Base-by-base conservation (phyloP, 1,140 invertebrate genomes). In the Heterodera carotae region DNA sequence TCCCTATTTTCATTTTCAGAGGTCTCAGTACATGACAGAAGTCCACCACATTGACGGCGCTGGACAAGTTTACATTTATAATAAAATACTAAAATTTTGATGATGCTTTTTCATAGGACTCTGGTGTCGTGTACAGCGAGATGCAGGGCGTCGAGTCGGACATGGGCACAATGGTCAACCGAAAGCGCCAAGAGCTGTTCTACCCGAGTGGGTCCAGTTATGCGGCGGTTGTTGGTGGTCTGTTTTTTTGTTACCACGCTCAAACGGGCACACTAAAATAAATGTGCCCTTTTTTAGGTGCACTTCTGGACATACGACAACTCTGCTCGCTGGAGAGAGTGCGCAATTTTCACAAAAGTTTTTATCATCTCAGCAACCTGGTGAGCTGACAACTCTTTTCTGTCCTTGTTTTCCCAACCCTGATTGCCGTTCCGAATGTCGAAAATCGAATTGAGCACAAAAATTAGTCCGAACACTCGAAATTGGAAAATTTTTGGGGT, bases 81-180 rank as follows among this genome's bases (percentile, higher is more conserved):
- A 3, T 22, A 15, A 53, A 15, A 53, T 18, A 18, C 10, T 53
- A 15, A 3, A 53, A 53, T 53, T 3, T 5, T 22, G n/a, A 15
- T 53, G 18, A 53, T 39, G 4, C 36, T 6, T 6, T 39, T 39
- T 39, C 4, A 10, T 10, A 53, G 82, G 92, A 97, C 90, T 93
- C 92, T 43, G 95, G 95, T 48, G 93, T 96, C 34, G 94, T 96
- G 1, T 97, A 96, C 87, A 94, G 93, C 88, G 94, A 97, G 90
- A 95, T 95, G 93, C 94, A 96, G 87, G 92, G 92, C 29, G 71
- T 84, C 25, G 86, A 86, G 64, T 73, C 76, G 5, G 34, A 88
- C 15, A 83, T 88, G 83, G 83, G 85, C 8, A 56, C 34, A 1
- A 80, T 88, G 22, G 76, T 86, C 22, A 43, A 69, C 18, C 31